Conservation (phyloP, 2,113 vertebrate species). For the Hypocryptadius cinnamomeus region DNA sequence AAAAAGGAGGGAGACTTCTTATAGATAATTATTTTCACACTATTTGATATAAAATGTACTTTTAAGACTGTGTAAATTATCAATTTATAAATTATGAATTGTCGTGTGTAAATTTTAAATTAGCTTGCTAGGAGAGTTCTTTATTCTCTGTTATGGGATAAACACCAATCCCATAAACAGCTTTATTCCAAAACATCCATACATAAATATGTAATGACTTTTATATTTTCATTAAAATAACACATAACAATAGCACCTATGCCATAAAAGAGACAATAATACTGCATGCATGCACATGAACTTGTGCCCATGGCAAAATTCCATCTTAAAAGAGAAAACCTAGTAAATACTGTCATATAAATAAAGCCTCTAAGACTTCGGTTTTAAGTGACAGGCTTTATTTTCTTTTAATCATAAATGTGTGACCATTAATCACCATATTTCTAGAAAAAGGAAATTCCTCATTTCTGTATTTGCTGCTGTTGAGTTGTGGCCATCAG, state of each 20-base stretch:
- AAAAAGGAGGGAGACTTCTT: background rate
- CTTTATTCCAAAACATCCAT: background rate
- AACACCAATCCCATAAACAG: background rate
- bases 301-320: background rate
- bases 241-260: background rate
- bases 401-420: background rate
- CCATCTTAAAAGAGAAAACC: background rate
- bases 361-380: background rate
- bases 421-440: background rate
- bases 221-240: background rate
- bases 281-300: background rate
- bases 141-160: background rate
- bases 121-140: background rate
- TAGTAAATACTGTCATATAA: background rate
- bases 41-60: background rate
- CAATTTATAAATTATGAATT: background rate
- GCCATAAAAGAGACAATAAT: background rate
- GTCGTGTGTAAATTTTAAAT: background rate
- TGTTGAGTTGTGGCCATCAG: background rate
- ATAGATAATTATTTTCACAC: background rate
- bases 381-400: background rate
- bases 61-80: background rate
- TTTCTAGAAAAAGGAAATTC: background rate
- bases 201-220: background rate
- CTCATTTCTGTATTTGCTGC: background rate